Evolutionary conservation across 2,797 vertebrate species (phyloP).

Genomic region (Bufotes viridis): DNA sequence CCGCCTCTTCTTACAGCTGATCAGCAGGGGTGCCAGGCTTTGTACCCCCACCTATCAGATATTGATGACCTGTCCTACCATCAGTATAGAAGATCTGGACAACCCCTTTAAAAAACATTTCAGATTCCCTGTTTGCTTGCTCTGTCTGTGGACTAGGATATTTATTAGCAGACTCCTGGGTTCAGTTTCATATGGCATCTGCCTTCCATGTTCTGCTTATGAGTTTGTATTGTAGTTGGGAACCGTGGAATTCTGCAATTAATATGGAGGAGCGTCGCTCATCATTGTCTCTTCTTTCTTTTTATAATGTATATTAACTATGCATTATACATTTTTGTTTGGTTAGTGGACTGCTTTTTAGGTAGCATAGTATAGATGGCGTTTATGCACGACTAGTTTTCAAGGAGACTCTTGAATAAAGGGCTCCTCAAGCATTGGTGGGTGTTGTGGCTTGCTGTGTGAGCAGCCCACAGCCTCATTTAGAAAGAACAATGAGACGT

Average conservation of each 20-base stretch:
- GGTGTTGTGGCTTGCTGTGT: constrained; percentile 36
- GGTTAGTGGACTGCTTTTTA: not conserved
- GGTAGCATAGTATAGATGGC: not conserved
- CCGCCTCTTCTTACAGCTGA: too few species aligned
- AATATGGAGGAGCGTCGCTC: not conserved
- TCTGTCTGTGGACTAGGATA: not conserved
- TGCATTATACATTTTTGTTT: not conserved
- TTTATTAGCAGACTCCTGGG: not conserved
- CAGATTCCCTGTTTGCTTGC: not conserved
- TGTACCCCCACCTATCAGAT: too few species aligned
- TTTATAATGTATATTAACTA: not conserved
- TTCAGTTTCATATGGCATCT: constrained; percentile 4
- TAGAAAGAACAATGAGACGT: constrained; percentile 22
- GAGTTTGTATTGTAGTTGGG: not conserved
- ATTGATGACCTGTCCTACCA: too few species aligned
- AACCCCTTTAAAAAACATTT: not conserved
- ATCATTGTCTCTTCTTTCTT: too few species aligned
- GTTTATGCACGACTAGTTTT: not conserved
- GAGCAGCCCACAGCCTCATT: constrained; percentile 14
- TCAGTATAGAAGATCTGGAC: too few species aligned
- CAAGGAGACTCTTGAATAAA: not conserved
- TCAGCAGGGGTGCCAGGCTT: too few species aligned
- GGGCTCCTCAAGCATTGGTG: constrained; percentile 14
- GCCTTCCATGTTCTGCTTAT: not conserved
- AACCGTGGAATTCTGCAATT: not conserved